These are phyloP conservation scores for Lathamus discolor DNA, from an alignment of 2,113 vertebrate genomes.

Conservation along the genomic window DNA sequence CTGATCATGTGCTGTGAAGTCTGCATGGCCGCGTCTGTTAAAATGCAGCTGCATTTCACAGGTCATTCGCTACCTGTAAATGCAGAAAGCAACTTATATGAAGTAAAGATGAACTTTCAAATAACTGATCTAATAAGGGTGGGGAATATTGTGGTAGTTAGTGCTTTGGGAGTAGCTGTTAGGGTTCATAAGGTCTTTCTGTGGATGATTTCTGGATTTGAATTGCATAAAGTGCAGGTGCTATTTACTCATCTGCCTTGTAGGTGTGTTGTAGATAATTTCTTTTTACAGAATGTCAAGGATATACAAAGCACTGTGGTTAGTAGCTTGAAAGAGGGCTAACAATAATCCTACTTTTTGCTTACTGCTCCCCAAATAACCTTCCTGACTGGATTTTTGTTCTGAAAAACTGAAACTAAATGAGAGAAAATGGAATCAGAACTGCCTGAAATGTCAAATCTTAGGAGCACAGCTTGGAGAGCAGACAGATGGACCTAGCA, in stretches of 20 bases:
- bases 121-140: neutral
- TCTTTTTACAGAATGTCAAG: neutral
- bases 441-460: conserved; percentile 68
- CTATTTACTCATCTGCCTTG: conserved; percentile 2
- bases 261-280: neutral
- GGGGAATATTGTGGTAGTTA: neutral
- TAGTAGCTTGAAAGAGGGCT: neutral
- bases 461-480: conserved; percentile 61
- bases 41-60: neutral
- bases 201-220: neutral
- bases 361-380: conserved; percentile 25
- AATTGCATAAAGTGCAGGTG: neutral
- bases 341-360: conserved; percentile 19
- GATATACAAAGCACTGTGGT: neutral
- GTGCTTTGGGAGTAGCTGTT: neutral
- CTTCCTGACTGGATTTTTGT: conserved; percentile 4
- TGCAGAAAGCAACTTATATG: neutral
- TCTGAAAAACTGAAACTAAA: conserved; percentile 40
- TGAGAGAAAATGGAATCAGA: conserved; percentile 53
- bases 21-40: neutral
- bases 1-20: neutral
- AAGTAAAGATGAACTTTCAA: neutral
- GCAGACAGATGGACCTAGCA: conserved; percentile 68
- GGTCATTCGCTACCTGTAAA: neutral
- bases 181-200: neutral